Evolutionary conservation across 2,797 vertebrate genomes (phyloP).

Genomic region (Labroides dimidiatus): DNA sequence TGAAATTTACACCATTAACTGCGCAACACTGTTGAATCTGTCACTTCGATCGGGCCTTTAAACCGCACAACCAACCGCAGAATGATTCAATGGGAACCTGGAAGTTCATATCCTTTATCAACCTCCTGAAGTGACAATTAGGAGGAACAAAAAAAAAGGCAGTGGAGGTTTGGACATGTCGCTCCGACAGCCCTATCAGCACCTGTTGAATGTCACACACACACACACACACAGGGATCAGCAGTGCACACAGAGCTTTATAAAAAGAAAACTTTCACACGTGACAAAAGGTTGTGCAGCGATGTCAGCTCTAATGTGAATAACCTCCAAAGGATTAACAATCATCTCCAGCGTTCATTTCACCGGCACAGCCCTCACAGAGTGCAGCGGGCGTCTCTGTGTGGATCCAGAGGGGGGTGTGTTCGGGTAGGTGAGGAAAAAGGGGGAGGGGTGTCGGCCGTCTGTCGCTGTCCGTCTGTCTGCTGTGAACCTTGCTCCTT

Average conservation of each 20-base stretch:
- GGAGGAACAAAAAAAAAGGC: too few species aligned
- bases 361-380: too few species aligned
- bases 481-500: constrained; percentile 65
- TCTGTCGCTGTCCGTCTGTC: constrained; percentile 80
- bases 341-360: too few species aligned
- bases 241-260: background rate
- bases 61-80: too few species aligned
- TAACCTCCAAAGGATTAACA: constrained; percentile 28
- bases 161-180: too few species aligned
- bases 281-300: constrained; percentile 1
- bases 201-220: background rate
- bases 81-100: too few species aligned
- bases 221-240: background rate
- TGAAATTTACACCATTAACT: too few species aligned
- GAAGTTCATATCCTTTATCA: too few species aligned
- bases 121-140: too few species aligned
- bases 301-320: constrained; percentile 15
- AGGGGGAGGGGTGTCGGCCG: constrained; percentile 31
- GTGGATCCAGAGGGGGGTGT: constrained; percentile 9
- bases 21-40: too few species aligned
- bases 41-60: too few species aligned
- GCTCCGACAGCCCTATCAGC: too few species aligned
- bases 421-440: background rate
- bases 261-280: background rate
- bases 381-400: background rate